Conservation (phyloP, 1,140 invertebrate species). For the Bilobella aurantiaca region DNA sequence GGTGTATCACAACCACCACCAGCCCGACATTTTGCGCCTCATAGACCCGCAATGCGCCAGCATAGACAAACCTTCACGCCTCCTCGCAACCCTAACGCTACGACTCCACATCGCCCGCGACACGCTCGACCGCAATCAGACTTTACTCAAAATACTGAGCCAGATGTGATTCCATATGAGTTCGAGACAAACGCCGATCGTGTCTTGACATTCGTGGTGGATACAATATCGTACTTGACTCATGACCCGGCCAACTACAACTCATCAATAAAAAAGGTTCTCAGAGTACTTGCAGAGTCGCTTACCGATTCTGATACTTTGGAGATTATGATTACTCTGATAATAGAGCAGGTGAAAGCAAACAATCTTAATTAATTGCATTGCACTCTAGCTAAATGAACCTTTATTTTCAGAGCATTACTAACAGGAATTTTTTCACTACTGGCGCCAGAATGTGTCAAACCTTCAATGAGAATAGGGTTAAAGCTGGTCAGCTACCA, state of each 20-base stretch:
- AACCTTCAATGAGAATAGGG: constrained; percentile 16
- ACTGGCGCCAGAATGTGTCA: constrained; percentile 27
- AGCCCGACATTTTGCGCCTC: too few relatives aligned
- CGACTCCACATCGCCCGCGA: background rate
- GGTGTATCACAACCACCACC: too few relatives aligned
- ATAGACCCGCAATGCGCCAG: too few relatives aligned
- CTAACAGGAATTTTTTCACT: constrained; percentile 27
- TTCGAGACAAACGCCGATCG: background rate
- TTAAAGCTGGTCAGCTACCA: background rate
- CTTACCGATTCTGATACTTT: constrained; percentile 24
- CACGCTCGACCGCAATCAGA: too few relatives aligned
- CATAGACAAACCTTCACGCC: too few relatives aligned
- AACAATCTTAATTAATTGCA: background rate
- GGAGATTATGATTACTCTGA: constrained; percentile 25
- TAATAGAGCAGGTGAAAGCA: constrained; percentile 24
- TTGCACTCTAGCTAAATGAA: too few relatives aligned
- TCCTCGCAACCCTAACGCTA: too few relatives aligned
- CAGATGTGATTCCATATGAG: constrained; percentile 7
- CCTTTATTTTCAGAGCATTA: constrained; percentile 17
- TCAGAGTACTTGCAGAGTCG: constrained; percentile 19
- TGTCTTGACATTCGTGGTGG: constrained; percentile 18
- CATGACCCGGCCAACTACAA: constrained; percentile 21
- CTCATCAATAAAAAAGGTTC: constrained; percentile 9
- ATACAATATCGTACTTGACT: constrained; percentile 24
- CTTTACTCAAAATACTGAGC: too few relatives aligned